Evolutionary conservation across 2,797 vertebrate genomes (phyloP), one percentile per base, ranked within the genome.

Genomic region (Neosilurus mollespiculum): DNA sequence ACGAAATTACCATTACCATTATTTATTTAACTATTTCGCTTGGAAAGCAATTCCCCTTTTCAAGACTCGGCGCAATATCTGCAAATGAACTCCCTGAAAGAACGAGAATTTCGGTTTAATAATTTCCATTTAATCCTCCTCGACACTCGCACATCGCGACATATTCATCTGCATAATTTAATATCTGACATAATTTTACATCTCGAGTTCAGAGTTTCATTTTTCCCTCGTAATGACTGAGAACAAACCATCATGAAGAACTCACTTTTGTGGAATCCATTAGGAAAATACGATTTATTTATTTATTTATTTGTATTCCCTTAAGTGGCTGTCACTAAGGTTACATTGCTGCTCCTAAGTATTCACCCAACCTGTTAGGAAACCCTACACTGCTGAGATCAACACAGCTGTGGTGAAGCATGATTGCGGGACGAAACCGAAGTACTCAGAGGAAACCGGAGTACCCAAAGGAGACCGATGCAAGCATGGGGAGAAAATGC

Each of bases 51-150:
- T 59, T 80, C 71, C 62, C 26, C 64, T 76, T 75, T 83, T 71
- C 83, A 66, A 20, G 54, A 80, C 83, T 80, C 72, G 73, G 82
- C 66, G 59, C 64, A 76, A 86, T 85, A 78, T 81, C 77, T 79
- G 89, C 88, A 91, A 91, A 93, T 89, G 22, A 87, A 67, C 84
- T 81, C 79, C 7, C 26, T 37, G 16, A 49, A 81, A 77, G 51
- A 76, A 80, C 22, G 59, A 78, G 54, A 66, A 86, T 78, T 90
- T 89, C 85, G 86, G 85, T 90, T 90, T 83, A 85, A 84, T 84
- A 80, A 61, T 82, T 75, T 43, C 62, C 81, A 85, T 83, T 83
- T 86, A 43, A 79, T 82, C 49, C 82, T 58, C 56, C 73, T 84
- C 51, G 22, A 51, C 54, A 18, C 9, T 26, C 56, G 5, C 12